Evolutionary conservation across 2,888 invertebrate species (phyloP).

Genomic region (Lasius fuliginosus): DNA sequence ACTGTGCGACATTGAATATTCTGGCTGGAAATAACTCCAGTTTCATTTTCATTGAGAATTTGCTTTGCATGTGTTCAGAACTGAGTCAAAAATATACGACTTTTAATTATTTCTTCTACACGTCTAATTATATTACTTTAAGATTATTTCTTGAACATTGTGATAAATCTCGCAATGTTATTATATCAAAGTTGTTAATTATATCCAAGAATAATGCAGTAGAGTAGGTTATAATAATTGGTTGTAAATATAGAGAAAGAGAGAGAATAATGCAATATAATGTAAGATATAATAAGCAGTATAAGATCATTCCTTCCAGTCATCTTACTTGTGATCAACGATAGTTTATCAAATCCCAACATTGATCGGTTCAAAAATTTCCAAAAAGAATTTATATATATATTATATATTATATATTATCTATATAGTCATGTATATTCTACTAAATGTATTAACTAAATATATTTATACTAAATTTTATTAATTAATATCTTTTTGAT

Average conservation of each 20-base stretch:
- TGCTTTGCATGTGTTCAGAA: neutral
- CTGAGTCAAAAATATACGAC: neutral
- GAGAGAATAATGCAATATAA: neutral
- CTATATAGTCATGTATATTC: neutral
- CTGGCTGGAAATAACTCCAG: neutral
- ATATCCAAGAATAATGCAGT: neutral
- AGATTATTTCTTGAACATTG: neutral
- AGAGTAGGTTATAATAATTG: neutral
- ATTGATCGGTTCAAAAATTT: neutral
- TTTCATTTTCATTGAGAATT: constrained; percentile 16
- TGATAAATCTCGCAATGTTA: neutral
- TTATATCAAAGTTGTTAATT: neutral
- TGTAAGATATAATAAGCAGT: neutral
- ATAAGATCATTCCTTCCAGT: constrained; percentile 5
- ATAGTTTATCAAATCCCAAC: neutral
- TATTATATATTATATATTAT: neutral
- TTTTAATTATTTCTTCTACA: neutral
- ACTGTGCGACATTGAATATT: constrained; percentile 7
- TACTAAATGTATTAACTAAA: no score
- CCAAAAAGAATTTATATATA: neutral
- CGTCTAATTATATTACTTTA: neutral
- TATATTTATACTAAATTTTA: neutral
- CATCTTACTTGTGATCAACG: neutral
- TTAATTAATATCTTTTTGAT: neutral
- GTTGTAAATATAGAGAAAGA: neutral